Conservation (phyloP, 2,797 vertebrate genomes). For the Pampus argenteus region DNA sequence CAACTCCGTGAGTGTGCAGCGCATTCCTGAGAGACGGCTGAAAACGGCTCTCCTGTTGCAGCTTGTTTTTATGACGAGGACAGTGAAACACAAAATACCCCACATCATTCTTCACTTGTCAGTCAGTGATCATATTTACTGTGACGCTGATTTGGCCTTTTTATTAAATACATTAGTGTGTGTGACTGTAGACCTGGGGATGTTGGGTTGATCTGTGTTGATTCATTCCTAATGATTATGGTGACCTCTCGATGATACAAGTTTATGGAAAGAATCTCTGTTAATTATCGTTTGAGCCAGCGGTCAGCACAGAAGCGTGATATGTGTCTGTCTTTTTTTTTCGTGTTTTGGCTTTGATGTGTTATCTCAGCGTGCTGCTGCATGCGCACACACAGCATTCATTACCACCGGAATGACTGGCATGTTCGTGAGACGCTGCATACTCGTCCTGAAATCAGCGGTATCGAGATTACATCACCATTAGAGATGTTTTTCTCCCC, state of each 20-base stretch:
- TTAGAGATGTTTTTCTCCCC: constrained; percentile 28
- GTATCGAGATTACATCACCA: constrained; percentile 49
- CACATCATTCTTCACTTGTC: no score
- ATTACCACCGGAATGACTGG: constrained; percentile 53
- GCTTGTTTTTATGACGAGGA: constrained; percentile 51
- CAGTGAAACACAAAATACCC: constrained; percentile 29
- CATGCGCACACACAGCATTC: constrained; percentile 27
- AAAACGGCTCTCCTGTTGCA: constrained; percentile 44
- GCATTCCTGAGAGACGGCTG: constrained; percentile 51
- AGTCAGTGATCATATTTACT: no score
- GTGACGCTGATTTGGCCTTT: no score
- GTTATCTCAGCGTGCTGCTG: constrained; percentile 29
- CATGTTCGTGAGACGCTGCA: constrained; percentile 24
- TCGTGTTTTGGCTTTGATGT: constrained; percentile 1
- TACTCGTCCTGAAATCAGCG: constrained; percentile 12
- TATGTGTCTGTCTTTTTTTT: background rate
- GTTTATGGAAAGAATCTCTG: background rate
- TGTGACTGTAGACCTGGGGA: no score
- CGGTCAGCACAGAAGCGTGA: background rate
- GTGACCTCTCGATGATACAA: no score
- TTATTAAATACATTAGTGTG: no score
- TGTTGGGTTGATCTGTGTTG: no score
- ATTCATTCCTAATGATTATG: no score
- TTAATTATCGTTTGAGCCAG: background rate
- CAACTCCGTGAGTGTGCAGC: constrained; percentile 5